Evolutionary conservation across 2,113 vertebrate species (phyloP).

Genomic region (Physeter macrocephalus): DNA sequence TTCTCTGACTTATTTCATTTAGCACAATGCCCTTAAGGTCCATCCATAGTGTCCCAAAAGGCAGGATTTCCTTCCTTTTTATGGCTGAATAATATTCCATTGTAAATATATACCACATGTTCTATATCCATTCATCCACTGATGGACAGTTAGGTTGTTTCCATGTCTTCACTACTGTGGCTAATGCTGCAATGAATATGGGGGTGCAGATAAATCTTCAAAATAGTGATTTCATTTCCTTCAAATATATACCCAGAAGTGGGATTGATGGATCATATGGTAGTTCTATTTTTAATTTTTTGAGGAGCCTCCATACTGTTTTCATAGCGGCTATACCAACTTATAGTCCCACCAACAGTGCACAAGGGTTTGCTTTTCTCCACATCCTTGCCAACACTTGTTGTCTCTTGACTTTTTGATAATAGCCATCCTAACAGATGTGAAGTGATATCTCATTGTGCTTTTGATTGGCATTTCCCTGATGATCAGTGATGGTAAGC

Average conservation of each 20-base stretch:
- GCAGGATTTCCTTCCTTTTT: background rate
- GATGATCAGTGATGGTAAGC: background rate
- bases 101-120: background rate
- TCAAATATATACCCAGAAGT: background rate
- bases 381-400: background rate
- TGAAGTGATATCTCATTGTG: background rate
- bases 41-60: background rate
- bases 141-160: background rate
- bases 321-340: background rate
- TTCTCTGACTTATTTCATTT: background rate
- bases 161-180: background rate
- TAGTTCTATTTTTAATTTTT: background rate
- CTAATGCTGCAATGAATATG: background rate
- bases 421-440: background rate
- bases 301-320: background rate
- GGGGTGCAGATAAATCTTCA: background rate
- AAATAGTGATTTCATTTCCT: background rate
- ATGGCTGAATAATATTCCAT: background rate
- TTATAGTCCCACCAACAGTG: background rate
- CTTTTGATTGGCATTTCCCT: background rate
- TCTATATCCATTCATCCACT: background rate
- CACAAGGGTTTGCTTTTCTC: background rate
- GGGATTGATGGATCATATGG: background rate
- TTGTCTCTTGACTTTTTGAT: background rate
- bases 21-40: background rate